Conservation (phyloP, 1,140 invertebrate species). For the Camponotus floridanus region DNA sequence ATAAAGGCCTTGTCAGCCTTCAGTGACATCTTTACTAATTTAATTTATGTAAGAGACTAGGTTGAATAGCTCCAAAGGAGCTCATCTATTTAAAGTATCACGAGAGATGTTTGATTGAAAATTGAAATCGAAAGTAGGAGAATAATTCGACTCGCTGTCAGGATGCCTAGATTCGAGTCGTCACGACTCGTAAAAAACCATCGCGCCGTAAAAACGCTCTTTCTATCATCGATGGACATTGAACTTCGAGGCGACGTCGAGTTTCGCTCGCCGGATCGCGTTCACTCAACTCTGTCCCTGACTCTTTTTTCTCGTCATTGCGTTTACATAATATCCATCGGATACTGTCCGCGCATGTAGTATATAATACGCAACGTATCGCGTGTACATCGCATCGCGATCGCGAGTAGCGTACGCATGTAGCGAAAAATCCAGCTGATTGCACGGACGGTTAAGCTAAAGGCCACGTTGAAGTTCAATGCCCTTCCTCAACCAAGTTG, state of each 20-base stretch:
- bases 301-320: constrained; percentile 4
- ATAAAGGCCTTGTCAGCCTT: no score
- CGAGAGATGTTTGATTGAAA: no score
- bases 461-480: constrained; percentile 82
- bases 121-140: no score
- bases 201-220: not conserved
- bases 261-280: not conserved
- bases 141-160: no score
- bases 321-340: constrained; percentile 35
- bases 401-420: constrained; percentile 39
- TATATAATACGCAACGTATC: not conserved
- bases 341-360: not conserved
- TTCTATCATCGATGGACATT: constrained; percentile 9
- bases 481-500: constrained; percentile 62
- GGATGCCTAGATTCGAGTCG: no score
- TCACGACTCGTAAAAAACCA: no score
- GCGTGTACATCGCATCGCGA: not conserved
- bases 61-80: no score
- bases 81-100: no score
- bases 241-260: constrained; percentile 21
- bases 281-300: constrained; percentile 44
- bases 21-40: no score
- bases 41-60: no score
- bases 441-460: constrained; percentile 71
- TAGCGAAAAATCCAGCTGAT: constrained; percentile 77